Evolutionary conservation across 1,140 invertebrate species (phyloP), one percentile per base, ranked within the genome.

Genomic region (Cylas formicarius): DNA sequence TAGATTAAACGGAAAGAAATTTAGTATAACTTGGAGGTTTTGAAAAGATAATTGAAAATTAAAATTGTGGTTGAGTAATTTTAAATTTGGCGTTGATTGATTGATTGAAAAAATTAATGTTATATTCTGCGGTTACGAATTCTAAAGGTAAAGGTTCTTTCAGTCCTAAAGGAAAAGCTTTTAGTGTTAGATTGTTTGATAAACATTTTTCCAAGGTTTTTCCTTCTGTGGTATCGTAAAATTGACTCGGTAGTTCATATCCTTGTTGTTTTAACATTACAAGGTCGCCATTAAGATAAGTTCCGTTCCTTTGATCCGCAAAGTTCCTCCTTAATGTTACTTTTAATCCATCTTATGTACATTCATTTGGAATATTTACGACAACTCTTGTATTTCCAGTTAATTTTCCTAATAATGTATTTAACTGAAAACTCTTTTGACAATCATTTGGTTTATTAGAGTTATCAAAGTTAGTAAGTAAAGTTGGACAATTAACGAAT

Each of bases 391-490:
- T 42, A 18, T 34, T 44, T 14, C 39, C 45, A 2, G 33, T 38
- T 31, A 52, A 22, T 43, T 48, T 48, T 22, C 31, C 11, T 7
- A 52, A 34, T 16, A 52, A 16, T 7, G 39, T 34, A 28, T 43
- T 48, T 27, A 52, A 27, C 6, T 46, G n/a, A 36, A 18, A 51
- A 18, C 21, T 37, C 41, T 47, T 51, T 14, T 36, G 37, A 24
- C 46, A 51, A 35, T 38, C 23, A 19, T 23, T 9, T 2, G 37
- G n/a, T n/a, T n/a, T n/a, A n/a, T n/a, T n/a, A n/a, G n/a, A n/a
- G n/a, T n/a, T n/a, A n/a, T 42, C 28, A 47, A 48, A 52, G n/a
- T 35, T 41, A 3, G n/a, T 14, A 9, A 46, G 44, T 31, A 44
- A 27, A 9, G 3, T 9, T 19, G 44, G 26, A 31, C 40, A 45